Evolutionary conservation across 92 coral and sea anemone species (phyloP).

Genomic region (Umimayanthus kanabou): DNA sequence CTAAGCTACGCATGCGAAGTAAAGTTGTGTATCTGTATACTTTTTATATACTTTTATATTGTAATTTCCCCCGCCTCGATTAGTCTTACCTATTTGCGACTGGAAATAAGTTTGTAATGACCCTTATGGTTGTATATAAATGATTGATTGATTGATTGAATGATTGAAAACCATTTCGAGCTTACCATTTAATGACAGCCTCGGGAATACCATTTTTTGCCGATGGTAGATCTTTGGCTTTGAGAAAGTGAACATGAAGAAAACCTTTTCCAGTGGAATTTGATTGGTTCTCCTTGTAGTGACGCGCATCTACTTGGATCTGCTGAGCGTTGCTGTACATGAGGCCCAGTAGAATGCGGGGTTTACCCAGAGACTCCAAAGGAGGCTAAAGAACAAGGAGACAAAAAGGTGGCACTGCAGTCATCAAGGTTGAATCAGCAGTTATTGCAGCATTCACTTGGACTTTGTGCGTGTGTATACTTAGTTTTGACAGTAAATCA

Average conservation of each 20-base stretch:
- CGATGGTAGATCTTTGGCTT: constrained; percentile 71
- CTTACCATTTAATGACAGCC: constrained; percentile 85
- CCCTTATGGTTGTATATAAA: no score
- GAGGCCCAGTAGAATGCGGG: constrained; percentile 88
- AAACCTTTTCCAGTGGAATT: constrained; percentile 77
- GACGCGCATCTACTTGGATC: constrained; percentile 86
- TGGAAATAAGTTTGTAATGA: no score
- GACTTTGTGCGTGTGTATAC: no score
- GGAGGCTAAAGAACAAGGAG: constrained; percentile 66
- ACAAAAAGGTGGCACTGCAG: not conserved
- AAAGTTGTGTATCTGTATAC: no score
- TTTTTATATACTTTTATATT: no score
- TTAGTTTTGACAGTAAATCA: no score
- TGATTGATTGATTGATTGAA: no score
- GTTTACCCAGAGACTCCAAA: constrained; percentile 70
- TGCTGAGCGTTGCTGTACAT: constrained; percentile 97
- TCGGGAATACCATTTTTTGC: constrained; percentile 62
- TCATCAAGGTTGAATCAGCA: not conserved
- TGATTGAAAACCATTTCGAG: not conserved
- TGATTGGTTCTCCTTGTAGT: constrained; percentile 83
- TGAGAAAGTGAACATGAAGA: constrained; percentile 88
- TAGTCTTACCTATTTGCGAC: no score
- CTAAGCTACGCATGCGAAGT: no score
- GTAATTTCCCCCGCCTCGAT: no score
- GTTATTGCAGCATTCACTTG: no score